A percentile compares a stretch with the other conserved stretches of the same genome.
Evolutionary conservation across 2,888 invertebrate genomes (phyloP).

Genomic region (Pseudococcus jackbeardsleyi): DNA sequence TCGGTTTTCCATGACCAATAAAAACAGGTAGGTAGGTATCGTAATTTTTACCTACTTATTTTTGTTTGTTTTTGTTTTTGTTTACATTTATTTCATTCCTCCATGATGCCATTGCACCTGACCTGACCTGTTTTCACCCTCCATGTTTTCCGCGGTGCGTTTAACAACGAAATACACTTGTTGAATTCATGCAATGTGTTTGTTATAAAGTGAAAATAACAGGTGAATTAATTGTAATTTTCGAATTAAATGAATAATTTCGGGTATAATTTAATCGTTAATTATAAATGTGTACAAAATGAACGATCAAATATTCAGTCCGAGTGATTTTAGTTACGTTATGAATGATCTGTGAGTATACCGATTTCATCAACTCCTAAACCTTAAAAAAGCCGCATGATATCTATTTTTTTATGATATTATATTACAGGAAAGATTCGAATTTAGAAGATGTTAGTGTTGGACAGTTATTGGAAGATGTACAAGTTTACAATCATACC

Average conservation of each 20-base stretch:
- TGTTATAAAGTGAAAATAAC: not conserved
- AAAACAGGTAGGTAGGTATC: not conserved
- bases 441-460: constrained; percentile 47
- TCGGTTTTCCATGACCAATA: no score
- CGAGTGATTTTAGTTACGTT: constrained; percentile 51
- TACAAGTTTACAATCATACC: not conserved
- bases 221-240: not conserved
- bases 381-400: not conserved
- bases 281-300: not conserved
- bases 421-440: constrained; percentile 13
- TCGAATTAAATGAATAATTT: no score
- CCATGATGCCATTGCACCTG: not conserved
- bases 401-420: not conserved
- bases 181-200: no score
- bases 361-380: not conserved
- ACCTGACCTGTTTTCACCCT: no score
- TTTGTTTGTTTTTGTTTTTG: not conserved
- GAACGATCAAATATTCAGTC: not conserved
- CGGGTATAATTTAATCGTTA: not conserved
- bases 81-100: not conserved
- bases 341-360: constrained; percentile 60
- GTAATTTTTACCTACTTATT: not conserved
- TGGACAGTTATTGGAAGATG: not conserved
- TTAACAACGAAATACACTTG: no score
- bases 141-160: no score